phyloP scores from a whole-genome alignment of 2,888 invertebrate species.

The Synergus japonicus region DNA sequence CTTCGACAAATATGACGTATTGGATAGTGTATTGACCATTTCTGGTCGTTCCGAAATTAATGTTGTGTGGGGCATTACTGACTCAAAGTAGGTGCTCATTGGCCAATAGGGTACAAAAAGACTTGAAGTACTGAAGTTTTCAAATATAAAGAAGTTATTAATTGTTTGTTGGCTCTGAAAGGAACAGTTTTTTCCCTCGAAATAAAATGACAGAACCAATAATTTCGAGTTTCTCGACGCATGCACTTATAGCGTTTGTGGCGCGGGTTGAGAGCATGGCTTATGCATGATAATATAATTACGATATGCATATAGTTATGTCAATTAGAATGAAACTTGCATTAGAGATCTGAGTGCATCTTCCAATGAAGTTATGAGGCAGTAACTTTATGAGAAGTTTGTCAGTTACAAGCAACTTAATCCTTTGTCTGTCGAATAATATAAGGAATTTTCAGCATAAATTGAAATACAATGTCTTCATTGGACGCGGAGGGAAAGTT shows the following conservation, averaged over 20 bases:
- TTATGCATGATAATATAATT: slow-evolving; percentile 6
- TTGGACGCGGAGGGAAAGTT: neutral
- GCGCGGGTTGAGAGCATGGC: neutral
- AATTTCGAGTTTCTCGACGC: too few species aligned
- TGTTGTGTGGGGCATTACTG: slow-evolving; percentile 15
- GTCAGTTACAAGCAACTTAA: neutral
- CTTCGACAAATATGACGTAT: slow-evolving; percentile 21
- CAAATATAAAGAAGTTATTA: too few species aligned
- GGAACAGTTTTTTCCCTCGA: too few species aligned
- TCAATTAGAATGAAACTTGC: slow-evolving; percentile 22
- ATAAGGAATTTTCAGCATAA: slow-evolving; percentile 9
- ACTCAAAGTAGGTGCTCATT: slow-evolving; percentile 12
- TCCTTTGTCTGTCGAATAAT: neutral
- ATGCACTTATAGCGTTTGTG: too few species aligned
- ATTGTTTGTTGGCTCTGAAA: too few species aligned
- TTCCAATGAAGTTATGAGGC: slow-evolving; percentile 21
- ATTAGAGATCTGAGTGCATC: slow-evolving; percentile 9
- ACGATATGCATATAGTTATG: neutral
- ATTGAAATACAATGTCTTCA: neutral
- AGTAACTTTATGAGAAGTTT: slow-evolving; percentile 34
- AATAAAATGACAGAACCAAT: too few species aligned
- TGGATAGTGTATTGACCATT: slow-evolving; percentile 4
- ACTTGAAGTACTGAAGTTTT: too few species aligned
- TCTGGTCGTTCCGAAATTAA: slow-evolving; percentile 22
- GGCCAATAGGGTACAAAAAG: neutral